phyloP scores from a whole-genome alignment of 2,888 invertebrate species.

The Mesorhabditis belari region DNA sequence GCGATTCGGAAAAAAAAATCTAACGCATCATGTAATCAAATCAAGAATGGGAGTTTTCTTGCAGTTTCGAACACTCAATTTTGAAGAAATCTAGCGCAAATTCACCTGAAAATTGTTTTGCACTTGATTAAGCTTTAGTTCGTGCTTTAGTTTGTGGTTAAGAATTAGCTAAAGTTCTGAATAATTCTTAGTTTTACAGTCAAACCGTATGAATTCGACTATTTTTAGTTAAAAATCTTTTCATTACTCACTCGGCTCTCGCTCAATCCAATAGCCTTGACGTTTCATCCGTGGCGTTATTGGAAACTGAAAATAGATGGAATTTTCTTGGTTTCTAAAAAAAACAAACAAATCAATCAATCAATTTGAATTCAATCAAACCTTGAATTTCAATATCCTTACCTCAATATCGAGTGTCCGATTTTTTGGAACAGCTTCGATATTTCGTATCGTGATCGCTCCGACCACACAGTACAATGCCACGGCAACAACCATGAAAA shows the following conservation, averaged over 20 bases:
- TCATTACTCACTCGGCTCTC: background rate
- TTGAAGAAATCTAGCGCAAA: too few species aligned
- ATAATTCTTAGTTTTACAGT: too few species aligned
- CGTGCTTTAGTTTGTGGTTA: too few species aligned
- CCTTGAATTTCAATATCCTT: background rate
- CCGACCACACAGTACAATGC: conserved; percentile 34
- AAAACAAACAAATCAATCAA: background rate
- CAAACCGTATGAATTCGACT: too few species aligned
- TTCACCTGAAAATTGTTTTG: too few species aligned
- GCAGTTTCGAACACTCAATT: too few species aligned
- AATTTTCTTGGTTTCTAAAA: background rate
- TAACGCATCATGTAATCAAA: too few species aligned
- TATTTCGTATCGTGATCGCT: conserved; percentile 29
- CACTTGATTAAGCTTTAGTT: too few species aligned
- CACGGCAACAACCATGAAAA: conserved; percentile 32
- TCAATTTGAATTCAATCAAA: background rate
- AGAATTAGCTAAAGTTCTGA: too few species aligned
- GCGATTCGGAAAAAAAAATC: too few species aligned
- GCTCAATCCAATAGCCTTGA: background rate
- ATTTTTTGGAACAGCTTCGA: conserved; percentile 10
- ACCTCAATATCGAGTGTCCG: background rate
- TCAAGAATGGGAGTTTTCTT: too few species aligned
- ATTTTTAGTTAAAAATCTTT: too few species aligned
- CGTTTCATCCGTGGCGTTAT: background rate
- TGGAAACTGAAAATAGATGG: background rate